Base-by-base conservation (phyloP, 64 coral and sea anemone genomes). In the Pachyseris speciosa region DNA sequence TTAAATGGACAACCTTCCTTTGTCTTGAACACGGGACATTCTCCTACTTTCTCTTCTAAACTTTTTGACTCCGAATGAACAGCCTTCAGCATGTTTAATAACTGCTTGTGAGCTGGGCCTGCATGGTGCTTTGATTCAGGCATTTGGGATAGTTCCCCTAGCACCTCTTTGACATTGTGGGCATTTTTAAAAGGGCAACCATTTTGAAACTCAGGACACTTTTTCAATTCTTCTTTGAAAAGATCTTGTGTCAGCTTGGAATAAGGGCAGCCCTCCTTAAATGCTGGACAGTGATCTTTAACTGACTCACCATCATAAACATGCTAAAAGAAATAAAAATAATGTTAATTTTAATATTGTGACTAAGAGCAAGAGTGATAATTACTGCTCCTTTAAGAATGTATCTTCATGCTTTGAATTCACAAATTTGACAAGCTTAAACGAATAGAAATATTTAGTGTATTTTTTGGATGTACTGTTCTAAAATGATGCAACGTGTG, bases 201-300 rank as follows among this genome's bases (percentile, higher is more conserved):
- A 33, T 89, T 61, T 87, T 95, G 49, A 34, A 98, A 98, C 48
- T 94, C 89, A 69, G 96, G 96, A 65, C 96, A 98, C 58, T 98
- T 95, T 67, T 95, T 60, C 59, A 86, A 27, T 66, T 92, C 96
- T 22, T 95, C 86, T 11, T 69, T 64, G n/a, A 88, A 68, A 31
- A 84, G 39, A 7, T 92, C 90, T 31, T 93, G 89, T 61, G 70
- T 67, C 27, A 93, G 32, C 79, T 89, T 98, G 13, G 71, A 72
- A 52, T 91, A 98, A 25, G 96, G 96, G 40, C 96, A 98, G 49
- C 96, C 96, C 25, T 98, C 89, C 40, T 85, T 94, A 53, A 98
- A 98, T 13, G 94, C 96, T 37, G 96, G 96, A 53, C 96, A 98
- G 20, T 88, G 59, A 1, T 98, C 93, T 16, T 90, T 85, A 30